Evolutionary conservation across 2,113 vertebrate genomes (phyloP), one percentile per base, ranked within the genome.

Genomic region (Zosterops lateralis): DNA sequence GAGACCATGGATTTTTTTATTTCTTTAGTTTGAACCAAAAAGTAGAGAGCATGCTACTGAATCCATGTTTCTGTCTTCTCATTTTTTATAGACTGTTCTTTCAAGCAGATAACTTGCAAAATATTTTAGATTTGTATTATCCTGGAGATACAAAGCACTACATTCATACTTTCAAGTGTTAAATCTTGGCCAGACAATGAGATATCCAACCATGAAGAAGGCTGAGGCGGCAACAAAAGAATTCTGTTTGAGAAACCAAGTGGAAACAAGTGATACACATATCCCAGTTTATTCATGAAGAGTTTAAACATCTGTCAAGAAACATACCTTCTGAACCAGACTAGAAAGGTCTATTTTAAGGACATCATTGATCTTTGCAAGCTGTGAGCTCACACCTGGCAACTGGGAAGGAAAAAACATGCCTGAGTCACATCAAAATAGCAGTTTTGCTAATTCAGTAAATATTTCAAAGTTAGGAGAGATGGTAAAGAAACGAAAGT

Each of bases 241-340:
- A 44, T 31, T 75, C 14, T 80, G 36, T 31, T 72, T 79, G 38
- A 87, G 66, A 84, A 87, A 84, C 11, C 26, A 89, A 76, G 17
- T 8, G 44, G 58, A 77, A 87, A 67, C 8, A 54, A 86, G 29
- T 3, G 56, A 72, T 28, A 40, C 1, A 1, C 11, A 10, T 13
- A 91, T 22, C 6, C 5, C 45, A 38, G 17, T 51, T 76, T 71
- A 47, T 54, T 47, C 78, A 38, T 54, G 26, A 90, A 64, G 7
- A 73, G 53, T 45, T 89, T 66, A 70, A 36, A 72, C 85, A 60
- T n/a, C 45, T 75, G 17, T 66, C 50, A 84, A 66, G 79, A 86
- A 83, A 75, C 98, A 64, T 98, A 99, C 99, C 98, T 97, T 96
- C 91, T 98, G 97, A 87, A 99, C 97, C 47, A 99, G 96, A 51